Evolutionary conservation across 2,113 vertebrate species (phyloP).

Genomic region (Archocentrus centrarchus): DNA sequence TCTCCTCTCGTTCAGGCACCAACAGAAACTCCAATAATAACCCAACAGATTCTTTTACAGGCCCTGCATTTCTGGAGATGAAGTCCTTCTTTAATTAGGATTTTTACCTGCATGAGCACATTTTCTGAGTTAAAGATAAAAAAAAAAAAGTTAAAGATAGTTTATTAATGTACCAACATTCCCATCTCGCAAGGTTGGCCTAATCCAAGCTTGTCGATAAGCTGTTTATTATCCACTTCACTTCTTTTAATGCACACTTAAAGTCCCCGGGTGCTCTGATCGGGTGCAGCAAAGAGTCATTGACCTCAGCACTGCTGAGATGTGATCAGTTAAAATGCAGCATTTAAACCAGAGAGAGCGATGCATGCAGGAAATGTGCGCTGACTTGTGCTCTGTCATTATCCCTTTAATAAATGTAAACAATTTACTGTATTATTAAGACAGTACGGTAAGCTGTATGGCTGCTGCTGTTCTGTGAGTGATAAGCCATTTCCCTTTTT

Average conservation of each 20-base stretch:
- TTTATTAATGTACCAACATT: slow-evolving; percentile 8
- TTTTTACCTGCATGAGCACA: slow-evolving; percentile 23
- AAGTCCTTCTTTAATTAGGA: slow-evolving; percentile 22
- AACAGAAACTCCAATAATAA: neutral
- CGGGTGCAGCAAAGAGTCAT: slow-evolving; percentile 17
- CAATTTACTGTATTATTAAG: neutral
- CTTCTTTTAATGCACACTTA: slow-evolving; percentile 43
- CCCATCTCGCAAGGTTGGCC: neutral
- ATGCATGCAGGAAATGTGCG: neutral
- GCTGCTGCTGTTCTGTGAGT: neutral
- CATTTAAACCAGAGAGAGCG: neutral
- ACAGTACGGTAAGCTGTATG: neutral
- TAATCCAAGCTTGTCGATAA: slow-evolving; percentile 28
- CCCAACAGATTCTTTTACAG: neutral
- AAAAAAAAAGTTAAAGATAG: slow-evolving; percentile 9
- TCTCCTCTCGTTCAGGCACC: neutral
- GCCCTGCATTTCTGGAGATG: neutral
- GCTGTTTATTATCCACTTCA: slow-evolving; percentile 36
- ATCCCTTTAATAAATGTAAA: neutral
- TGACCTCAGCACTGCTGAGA: slow-evolving; percentile 17
- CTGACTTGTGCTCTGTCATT: neutral
- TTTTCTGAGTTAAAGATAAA: slow-evolving; percentile 21
- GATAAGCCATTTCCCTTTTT: neutral
- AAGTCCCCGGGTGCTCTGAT: slow-evolving; percentile 6
- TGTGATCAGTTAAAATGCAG: slow-evolving; percentile 22